Base-by-base conservation (phyloP, 2,113 vertebrate species). In the Galbula dea region DNA sequence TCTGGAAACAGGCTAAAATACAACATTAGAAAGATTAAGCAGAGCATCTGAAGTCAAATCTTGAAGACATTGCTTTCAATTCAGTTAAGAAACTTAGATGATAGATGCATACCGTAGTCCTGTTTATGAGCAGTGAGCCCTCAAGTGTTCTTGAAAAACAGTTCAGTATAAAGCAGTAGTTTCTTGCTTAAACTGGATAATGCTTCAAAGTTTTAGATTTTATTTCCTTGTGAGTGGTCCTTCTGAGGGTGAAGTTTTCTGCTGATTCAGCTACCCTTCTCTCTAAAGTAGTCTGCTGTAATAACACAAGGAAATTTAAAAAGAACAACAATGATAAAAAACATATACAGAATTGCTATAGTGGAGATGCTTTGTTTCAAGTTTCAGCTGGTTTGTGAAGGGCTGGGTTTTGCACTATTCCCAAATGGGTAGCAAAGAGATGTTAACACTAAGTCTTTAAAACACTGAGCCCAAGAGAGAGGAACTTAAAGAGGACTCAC, bases 281-380 rank as follows among this genome's bases (percentile, higher is more conserved):
- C 55, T 84, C 89, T 92, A 6, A 96, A 95, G 73, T 84, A 94
- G 29, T 94, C 83, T 0, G 66, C 90, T 94, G 4, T 48, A 91
- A 30, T 18, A 54, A n/a, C 16, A 86, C 13, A 76, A 57, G 30
- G 39, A 61, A 51, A 66, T 68, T 36, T 78, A 68, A 12, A 3
- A 12, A n/a, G n/a, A 62, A 17, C n/a, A 75, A 6, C 12, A 2
- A 11, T 24, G 7, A 37, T 45, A 34, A 37, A 89, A 93, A 17
- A 76, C 4, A 34, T 19, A n/a, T 21, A 55, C 22, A 62, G 23
- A 84, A 45, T 21, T 72, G 46, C 19, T 69, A 12, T 32, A 77
- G 54, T 34, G 6, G n/a, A 67, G 51, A 67, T 48, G 13, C 8
- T 51, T 37, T 69, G n/a, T 84, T 75, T 14, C 29, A 59, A 66